Percentiles rank a stretch among this genome's conserved stretches.
phyloP scores from a whole-genome alignment of 1,140 invertebrate genomes.

The Camponotus vicinus region DNA sequence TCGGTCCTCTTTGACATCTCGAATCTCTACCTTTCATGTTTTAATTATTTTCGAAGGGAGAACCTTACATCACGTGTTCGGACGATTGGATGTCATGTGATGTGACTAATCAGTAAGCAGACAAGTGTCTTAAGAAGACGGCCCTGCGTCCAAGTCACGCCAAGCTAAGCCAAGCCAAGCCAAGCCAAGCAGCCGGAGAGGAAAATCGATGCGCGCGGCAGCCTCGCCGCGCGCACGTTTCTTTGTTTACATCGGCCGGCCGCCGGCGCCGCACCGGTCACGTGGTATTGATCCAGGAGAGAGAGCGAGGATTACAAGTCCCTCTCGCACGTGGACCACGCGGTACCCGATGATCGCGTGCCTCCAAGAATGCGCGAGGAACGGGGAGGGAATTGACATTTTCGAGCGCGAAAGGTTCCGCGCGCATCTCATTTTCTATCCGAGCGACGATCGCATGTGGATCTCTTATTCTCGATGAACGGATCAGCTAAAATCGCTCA shows the following conservation, averaged over 20 bases:
- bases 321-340: conserved; percentile 40
- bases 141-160: conserved; percentile 35
- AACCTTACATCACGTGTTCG: too few species aligned
- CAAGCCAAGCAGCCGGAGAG: conserved; percentile 50
- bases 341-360: conserved; percentile 53
- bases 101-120: neutral
- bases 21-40: neutral
- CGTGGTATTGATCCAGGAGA: conserved; percentile 76
- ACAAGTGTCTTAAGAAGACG: conserved; percentile 35
- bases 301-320: conserved; percentile 57
- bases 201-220: conserved; percentile 82
- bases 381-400: neutral
- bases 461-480: neutral
- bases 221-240: conserved; percentile 82
- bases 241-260: conserved; percentile 85
- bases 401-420: neutral
- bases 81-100: neutral
- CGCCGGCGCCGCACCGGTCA: conserved; percentile 64
- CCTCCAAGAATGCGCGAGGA: conserved; percentile 24
- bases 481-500: conserved; percentile 8
- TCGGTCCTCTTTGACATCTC: neutral
- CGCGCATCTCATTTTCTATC: neutral
- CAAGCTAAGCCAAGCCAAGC: conserved; percentile 34
- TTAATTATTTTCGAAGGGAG: neutral
- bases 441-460: neutral